A percentile compares a stretch with the other conserved stretches of the same genome.
Evolutionary conservation across 2,888 invertebrate genomes (phyloP).

Genomic region (Synanthedon formicaeformis): DNA sequence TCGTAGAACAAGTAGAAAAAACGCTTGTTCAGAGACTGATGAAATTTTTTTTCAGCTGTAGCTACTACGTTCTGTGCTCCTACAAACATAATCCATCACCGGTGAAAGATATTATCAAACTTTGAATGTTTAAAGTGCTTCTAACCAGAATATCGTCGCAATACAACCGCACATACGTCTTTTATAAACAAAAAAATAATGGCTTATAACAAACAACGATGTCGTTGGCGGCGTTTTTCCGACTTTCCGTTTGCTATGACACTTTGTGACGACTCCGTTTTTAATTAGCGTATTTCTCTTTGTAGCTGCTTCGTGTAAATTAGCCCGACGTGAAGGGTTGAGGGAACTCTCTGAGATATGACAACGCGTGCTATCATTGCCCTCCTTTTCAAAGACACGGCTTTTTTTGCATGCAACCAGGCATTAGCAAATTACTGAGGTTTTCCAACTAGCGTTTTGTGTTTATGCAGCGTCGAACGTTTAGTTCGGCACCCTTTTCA

Average conservation of each 20-base stretch:
- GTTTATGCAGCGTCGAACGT: background rate
- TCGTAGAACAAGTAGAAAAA: too few relatives aligned
- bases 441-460: background rate
- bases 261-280: conserved; percentile 63
- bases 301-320: conserved; percentile 52
- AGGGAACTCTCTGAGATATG: conserved; percentile 6
- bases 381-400: conserved; percentile 23
- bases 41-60: too few relatives aligned
- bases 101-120: too few relatives aligned
- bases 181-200: background rate
- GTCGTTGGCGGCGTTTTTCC: conserved; percentile 3
- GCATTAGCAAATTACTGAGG: conserved; percentile 8
- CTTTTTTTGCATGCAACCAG: conserved; percentile 4
- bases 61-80: too few relatives aligned
- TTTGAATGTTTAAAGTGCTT: background rate
- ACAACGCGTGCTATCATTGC: conserved; percentile 27
- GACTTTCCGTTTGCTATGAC: conserved; percentile 34
- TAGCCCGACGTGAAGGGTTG: conserved; percentile 31
- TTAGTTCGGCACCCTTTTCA: background rate
- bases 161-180: background rate
- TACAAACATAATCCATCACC: too few relatives aligned
- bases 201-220: conserved; percentile 3
- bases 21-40: too few relatives aligned
- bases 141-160: background rate
- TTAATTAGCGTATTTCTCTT: conserved; percentile 68